Evolutionary conservation across 2,113 vertebrate genomes (phyloP).

Genomic region (Passer montanus): DNA sequence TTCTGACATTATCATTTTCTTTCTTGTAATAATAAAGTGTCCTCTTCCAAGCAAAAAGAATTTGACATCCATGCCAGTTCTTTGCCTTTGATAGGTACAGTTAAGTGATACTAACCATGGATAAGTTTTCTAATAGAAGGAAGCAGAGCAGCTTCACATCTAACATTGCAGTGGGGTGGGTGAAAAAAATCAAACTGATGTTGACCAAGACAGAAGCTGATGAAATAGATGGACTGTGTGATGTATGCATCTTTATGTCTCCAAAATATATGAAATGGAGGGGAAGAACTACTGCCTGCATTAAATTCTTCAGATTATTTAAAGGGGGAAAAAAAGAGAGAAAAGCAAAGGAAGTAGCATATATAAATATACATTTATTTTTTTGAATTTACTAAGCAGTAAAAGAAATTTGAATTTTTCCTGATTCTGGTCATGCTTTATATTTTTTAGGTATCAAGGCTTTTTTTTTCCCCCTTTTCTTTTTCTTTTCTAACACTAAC

Average conservation of each 20-base stretch:
- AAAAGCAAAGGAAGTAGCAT: background rate
- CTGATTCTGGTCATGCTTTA: background rate
- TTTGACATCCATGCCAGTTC: background rate
- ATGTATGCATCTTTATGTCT: background rate
- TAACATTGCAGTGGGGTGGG: background rate
- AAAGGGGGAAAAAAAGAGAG: background rate
- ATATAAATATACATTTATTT: background rate
- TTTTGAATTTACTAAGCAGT: background rate
- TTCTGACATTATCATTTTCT: conserved; percentile 20
- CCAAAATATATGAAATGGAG: background rate
- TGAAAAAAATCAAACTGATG: background rate
- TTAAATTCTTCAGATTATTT: background rate
- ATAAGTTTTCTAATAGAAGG: background rate
- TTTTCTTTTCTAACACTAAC: background rate
- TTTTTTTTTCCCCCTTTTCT: background rate
- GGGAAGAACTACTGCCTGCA: background rate
- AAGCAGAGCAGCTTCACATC: background rate
- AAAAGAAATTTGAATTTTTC: background rate
- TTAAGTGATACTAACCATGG: background rate
- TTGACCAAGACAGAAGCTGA: background rate
- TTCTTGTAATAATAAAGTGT: background rate
- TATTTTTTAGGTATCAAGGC: conserved; percentile 8
- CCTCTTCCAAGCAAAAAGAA: background rate
- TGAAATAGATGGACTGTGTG: background rate
- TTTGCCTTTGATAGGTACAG: background rate